A percentile compares a stretch with the other conserved stretches of the same genome.
Conservation (phyloP, 2,113 vertebrate species). For the Hypocryptadius cinnamomeus region DNA sequence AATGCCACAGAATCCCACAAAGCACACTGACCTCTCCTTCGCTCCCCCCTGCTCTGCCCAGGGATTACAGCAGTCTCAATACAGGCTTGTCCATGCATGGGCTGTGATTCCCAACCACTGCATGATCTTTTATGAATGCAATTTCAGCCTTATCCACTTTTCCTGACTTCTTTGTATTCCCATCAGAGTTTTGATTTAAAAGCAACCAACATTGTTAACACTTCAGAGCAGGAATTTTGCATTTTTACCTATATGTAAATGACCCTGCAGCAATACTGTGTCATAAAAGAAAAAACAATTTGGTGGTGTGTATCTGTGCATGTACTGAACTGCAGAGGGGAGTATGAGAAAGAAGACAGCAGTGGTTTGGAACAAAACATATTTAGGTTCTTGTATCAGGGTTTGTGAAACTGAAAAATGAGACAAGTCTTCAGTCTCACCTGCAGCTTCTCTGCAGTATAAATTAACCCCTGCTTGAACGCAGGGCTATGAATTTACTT, state of each 20-base stretch:
- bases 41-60: not conserved
- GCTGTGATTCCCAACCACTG: slow-evolving; percentile 10
- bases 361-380: not conserved
- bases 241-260: not conserved
- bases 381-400: not conserved
- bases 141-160: slow-evolving; percentile 33
- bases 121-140: not conserved
- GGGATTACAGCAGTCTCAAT: slow-evolving; percentile 29
- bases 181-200: not conserved
- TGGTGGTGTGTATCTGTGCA: not conserved
- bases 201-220: not conserved
- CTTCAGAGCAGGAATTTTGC: not conserved
- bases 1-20: slow-evolving; percentile 38
- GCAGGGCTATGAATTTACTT: not conserved
- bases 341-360: not conserved
- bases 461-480: not conserved
- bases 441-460: slow-evolving; percentile 4
- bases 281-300: not conserved
- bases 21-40: slow-evolving; percentile 32
- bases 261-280: not conserved
- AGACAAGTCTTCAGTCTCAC: not conserved
- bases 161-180: not conserved
- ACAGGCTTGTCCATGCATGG: not conserved
- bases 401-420: not conserved
- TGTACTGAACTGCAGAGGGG: not conserved